Evolutionary conservation across 2,888 invertebrate genomes (phyloP).

Genomic region (Leptinotarsa juncta): DNA sequence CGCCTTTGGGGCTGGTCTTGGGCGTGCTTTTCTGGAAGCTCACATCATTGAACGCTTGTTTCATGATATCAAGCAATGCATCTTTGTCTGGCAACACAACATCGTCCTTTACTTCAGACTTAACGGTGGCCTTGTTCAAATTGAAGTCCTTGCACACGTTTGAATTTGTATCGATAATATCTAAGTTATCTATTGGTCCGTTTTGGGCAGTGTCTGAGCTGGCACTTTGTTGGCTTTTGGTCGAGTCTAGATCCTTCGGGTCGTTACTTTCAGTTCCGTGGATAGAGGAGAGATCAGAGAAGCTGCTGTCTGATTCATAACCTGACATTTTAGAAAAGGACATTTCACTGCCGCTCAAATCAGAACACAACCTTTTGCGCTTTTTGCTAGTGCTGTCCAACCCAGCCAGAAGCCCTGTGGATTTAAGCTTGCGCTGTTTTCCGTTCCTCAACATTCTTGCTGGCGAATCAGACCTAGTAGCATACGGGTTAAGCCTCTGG

Average conservation of each 20-base stretch:
- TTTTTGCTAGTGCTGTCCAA: slow-evolving; percentile 68
- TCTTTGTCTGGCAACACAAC: slow-evolving; percentile 69
- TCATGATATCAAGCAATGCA: slow-evolving; percentile 71
- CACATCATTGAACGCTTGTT: slow-evolving; percentile 68
- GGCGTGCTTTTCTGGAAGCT: slow-evolving; percentile 40
- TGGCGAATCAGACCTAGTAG: slow-evolving; percentile 71
- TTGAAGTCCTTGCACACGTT: slow-evolving; percentile 56
- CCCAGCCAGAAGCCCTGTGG: slow-evolving; percentile 70
- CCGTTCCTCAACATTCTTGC: slow-evolving; percentile 75
- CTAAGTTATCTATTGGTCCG: slow-evolving; percentile 42
- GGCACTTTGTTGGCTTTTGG: slow-evolving; percentile 36
- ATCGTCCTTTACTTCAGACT: slow-evolving; percentile 56
- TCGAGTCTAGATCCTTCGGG: slow-evolving; percentile 40
- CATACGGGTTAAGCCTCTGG: slow-evolving; percentile 68
- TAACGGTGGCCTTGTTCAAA: slow-evolving; percentile 39
- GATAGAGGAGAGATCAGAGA: slow-evolving; percentile 68
- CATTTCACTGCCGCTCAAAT: slow-evolving; percentile 72
- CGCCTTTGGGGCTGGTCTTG: slow-evolving; percentile 17
- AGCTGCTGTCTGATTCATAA: slow-evolving; percentile 74
- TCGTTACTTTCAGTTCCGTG: slow-evolving; percentile 58
- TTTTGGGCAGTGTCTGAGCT: slow-evolving; percentile 36
- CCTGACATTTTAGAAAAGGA: slow-evolving; percentile 73
- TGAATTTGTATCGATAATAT: slow-evolving; percentile 59
- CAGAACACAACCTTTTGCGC: slow-evolving; percentile 70
- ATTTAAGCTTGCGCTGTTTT: slow-evolving; percentile 73